A percentile compares a stretch with the other conserved stretches of the same genome.
These are phyloP conservation scores for Halcyon malimbica DNA, from an alignment of 2,113 vertebrate genomes.

Conservation along the genomic window DNA sequence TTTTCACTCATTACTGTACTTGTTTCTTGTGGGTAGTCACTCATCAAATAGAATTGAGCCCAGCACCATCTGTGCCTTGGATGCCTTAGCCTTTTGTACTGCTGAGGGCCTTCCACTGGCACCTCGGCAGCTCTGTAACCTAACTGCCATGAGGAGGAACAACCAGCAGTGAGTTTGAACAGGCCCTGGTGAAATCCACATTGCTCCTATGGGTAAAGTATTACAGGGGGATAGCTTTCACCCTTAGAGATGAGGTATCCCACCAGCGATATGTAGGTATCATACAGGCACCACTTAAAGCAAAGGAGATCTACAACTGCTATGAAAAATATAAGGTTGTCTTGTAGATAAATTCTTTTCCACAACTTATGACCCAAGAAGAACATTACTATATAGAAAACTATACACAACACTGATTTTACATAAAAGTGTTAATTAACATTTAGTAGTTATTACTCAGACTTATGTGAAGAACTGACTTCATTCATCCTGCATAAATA, in stretches of 20 bases:
- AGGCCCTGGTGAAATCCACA: neutral
- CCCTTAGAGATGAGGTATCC: neutral
- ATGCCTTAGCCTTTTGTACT: neutral
- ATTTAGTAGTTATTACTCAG: neutral
- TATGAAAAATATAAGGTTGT: neutral
- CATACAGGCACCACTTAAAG: neutral
- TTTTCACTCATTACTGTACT: neutral
- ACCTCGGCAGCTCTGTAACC: neutral
- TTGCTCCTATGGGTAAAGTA: neutral
- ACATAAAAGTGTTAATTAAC: neutral
- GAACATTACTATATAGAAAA: neutral
- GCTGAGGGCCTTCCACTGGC: neutral
- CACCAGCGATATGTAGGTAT: accelerated
- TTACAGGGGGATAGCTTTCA: neutral
- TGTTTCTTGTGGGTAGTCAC: neutral
- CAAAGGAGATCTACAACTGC: neutral
- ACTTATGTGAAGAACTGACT: neutral
- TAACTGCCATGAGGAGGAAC: neutral
- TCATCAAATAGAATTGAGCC: neutral
- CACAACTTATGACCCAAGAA: neutral
- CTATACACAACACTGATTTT: neutral
- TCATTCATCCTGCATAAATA: neutral
- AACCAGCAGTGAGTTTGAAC: neutral
- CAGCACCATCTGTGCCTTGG: neutral
- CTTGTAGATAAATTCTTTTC: neutral